Base-by-base conservation (phyloP, 2,888 invertebrate species). In the Aphrophora alni region DNA sequence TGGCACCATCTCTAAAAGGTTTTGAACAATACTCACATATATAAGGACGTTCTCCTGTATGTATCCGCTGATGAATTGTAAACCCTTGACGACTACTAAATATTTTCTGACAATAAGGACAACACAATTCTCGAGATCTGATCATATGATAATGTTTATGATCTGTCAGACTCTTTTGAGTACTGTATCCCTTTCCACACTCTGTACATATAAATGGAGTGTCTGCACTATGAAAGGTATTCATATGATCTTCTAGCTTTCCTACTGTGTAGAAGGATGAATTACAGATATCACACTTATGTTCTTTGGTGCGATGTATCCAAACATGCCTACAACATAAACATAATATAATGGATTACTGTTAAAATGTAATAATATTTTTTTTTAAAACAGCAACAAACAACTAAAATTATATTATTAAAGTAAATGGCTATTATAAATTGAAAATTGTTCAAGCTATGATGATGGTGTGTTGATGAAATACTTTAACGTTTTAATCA, bases 81-180 rank as follows among this genome's bases (percentile, higher is more conserved):
- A 70, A 77, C 5, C 77, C 77, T 70, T 77, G 77, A 1, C 77
- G 33, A 68, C 77, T 77, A 33, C 69, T 69, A 25, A 77, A 77
- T n/a, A 68, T 24, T 70, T 77, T 77, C 10, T 38, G 38, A 38
- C 77, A 77, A 14, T 77, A 68, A 70, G 59, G 38, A 70, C 77
- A 77, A 70, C 38, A 70, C 25, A 69, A 70, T 33, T 77, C 69
- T 24, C 33, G 33, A 21, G 69, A 24, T 25, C 33, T 38, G 0
- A 68, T 38, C 12, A 24, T 33, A 28, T 77, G 77, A 12, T 69
- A 70, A 14, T 70, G 69, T 26, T 38, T 77, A 28, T 77, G 77
- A 24, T 77, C 77, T 0, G 77, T 70, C 33, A 77, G 28, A 3
- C 77, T 70, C 25, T 77, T 68, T 25, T 77, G 68, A 68, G 69